Base-by-base conservation (phyloP, 2,888 invertebrate genomes). In the Osedax fenrisi region DNA sequence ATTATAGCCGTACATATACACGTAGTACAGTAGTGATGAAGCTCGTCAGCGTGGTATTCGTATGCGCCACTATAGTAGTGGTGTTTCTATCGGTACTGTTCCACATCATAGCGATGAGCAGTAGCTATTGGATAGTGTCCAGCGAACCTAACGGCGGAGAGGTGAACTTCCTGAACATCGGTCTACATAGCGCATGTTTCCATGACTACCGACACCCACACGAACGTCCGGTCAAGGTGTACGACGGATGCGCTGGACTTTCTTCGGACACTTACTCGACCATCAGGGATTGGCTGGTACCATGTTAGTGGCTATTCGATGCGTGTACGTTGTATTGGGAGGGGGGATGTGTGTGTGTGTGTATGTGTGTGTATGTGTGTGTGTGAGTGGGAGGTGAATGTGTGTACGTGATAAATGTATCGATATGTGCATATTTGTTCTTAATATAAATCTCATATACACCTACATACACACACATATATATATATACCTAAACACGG, bases 131-230 rank as follows among this genome's bases (percentile, higher is more conserved):
- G 78, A 74, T 78, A n/a, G 26, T 73, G 24, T 78, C 78, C 3
- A 75, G 75, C 62, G 27, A 66, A 13, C 24, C 61, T 17, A 41
- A 27, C 3, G 17, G 10, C 5, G 10, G 41, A 41, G 72, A 76
- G 41, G 68, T 61, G 26, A 73, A 79, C 72, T 79, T 79, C 72
- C 77, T 78, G 22, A 78, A 79, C 67, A 72, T 79, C 23, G 79
- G 79, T 22, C 74, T 78, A 23, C 78, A 76, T 73, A 72, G 26
- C 56, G 79, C 78, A n/a, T 79, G 79, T 73, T 79, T 79, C 73
- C 74, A 78, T 22, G 26, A 76, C 23, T 79, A 78, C 75, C 59
- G 67, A 2, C 79, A 79, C 62, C 76, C 76, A 2, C 78, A 79
- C 74, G 79, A 79, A 25, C 72, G 71, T 17, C 74, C 75, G 17